phyloP scores from a whole-genome alignment of 2,888 invertebrate genomes.

The Didymodactylos carnosus region DNA sequence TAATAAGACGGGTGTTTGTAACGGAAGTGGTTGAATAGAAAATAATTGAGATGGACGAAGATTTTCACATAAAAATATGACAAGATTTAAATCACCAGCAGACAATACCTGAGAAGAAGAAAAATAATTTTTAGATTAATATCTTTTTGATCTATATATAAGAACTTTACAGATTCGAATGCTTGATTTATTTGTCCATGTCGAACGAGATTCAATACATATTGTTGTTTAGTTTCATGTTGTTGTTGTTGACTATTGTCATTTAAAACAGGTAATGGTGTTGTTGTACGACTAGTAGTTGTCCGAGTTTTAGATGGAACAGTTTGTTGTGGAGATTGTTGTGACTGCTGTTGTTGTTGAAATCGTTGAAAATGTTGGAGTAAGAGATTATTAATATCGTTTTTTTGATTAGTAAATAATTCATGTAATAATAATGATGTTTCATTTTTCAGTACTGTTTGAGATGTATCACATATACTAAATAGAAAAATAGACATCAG shows the following conservation, averaged over 20 bases:
- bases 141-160: conserved; percentile 1
- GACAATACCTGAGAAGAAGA: conserved; percentile 58
- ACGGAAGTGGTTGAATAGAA: conserved; percentile 45
- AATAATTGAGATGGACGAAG: conserved; percentile 62
- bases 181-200: conserved; percentile 63
- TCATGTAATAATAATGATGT: not conserved
- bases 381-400: not conserved
- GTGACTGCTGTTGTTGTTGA: too few relatives aligned
- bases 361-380: too few relatives aligned
- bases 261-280: not conserved
- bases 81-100: conserved; percentile 64
- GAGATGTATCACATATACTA: not conserved
- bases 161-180: conserved; percentile 55
- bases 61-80: conserved; percentile 63
- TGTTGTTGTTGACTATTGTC: conserved; percentile 25
- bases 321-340: too few relatives aligned
- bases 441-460: not conserved
- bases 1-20: conserved; percentile 68
- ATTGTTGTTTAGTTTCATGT: conserved; percentile 23
- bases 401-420: not conserved
- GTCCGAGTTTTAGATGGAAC: not conserved
- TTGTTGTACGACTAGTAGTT: not conserved
- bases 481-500: not conserved
- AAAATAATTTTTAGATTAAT: conserved; percentile 20
- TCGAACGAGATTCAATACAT: conserved; percentile 40